phyloP scores from a whole-genome alignment of 2,113 vertebrate species.

The Globicephala melas region DNA sequence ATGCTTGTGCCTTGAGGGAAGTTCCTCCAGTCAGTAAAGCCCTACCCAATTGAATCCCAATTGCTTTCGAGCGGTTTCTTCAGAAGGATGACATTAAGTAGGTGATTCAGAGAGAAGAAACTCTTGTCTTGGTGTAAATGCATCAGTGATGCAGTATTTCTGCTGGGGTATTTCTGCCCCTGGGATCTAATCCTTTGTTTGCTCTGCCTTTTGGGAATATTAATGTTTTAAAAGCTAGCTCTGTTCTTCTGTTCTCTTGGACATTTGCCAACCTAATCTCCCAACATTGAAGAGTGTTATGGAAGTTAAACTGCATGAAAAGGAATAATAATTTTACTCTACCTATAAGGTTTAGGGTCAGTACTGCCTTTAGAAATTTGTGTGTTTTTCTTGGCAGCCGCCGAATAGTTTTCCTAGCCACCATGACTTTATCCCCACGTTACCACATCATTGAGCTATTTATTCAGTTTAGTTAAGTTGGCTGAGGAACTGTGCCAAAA shows the following conservation, averaged over 20 bases:
- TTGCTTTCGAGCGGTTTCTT: neutral
- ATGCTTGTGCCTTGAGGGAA: neutral
- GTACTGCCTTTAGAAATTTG: slow-evolving; percentile 55
- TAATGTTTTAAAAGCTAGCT: slow-evolving; percentile 48
- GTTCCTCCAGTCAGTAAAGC: neutral
- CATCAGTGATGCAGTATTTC: neutral
- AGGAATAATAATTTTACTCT: slow-evolving; percentile 71
- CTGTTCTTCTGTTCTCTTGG: slow-evolving; percentile 66
- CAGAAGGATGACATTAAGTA: neutral
- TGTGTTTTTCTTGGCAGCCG: slow-evolving; percentile 65
- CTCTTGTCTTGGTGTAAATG: neutral
- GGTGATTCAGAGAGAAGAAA: neutral
- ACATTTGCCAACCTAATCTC: slow-evolving; percentile 68
- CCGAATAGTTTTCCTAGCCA: slow-evolving; percentile 63
- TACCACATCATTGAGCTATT: slow-evolving; percentile 73
- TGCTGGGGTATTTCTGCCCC: neutral
- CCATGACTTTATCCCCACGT: slow-evolving; percentile 54
- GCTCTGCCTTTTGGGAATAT: slow-evolving; percentile 55
- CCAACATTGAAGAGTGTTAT: slow-evolving; percentile 63
- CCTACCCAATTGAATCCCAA: neutral
- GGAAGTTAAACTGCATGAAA: slow-evolving; percentile 71
- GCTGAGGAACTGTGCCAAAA: slow-evolving; percentile 58
- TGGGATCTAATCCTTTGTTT: neutral
- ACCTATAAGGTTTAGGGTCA: slow-evolving; percentile 63
- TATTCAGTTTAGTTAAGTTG: slow-evolving; percentile 38